Base-by-base conservation (phyloP, 2,797 vertebrate genomes). In the Pogoniulus pusillus region DNA sequence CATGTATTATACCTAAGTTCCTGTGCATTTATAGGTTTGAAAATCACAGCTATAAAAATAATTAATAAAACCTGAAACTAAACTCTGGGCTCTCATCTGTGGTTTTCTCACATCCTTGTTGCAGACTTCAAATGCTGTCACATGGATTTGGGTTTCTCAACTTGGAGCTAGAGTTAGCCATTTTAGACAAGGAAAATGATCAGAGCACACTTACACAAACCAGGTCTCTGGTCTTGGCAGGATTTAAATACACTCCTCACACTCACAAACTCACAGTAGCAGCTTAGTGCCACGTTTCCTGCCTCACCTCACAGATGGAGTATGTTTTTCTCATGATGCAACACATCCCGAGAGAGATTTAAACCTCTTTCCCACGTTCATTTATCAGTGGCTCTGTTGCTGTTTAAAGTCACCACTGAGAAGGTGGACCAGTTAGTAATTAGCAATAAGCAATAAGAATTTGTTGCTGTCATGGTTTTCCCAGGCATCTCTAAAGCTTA, bases 341-440 rank as follows among this genome's bases (percentile, higher is more conserved):
- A 58, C 45, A 32, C 15, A 82, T 77, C 81, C 58, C 72, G 47
- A 76, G 69, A 74, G 85, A 88, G 54, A 80, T 68, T 86, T 84
- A 91, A 84, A 88, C n/a, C 39, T 86, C 65, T 82, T 92, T 86
- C 26, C 75, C 37, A 32, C 58, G 11, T 74, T 82, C 58, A 82
- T 60, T 91, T 90, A 77, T 77, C 75, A 84, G 23, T 64, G 81
- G 37, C 49, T 93, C 82, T 20, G 3, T 22, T 91, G 57, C 60
- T 85, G 74, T 80, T 62, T 93, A 64, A 96, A 86, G 81, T 90
- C 54, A 74, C 64, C 69, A 65, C 37, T 58, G 69, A 74, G 55
- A 82, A 82, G 27, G 30, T 41, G 55, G 51, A 87, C 85, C 90
- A 81, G 93, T 90, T 92, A 94, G 75, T 83, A 85, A 73, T 66